Evolutionary conservation across 2,797 vertebrate genomes (phyloP).

Genomic region (Galagoides demidoff): DNA sequence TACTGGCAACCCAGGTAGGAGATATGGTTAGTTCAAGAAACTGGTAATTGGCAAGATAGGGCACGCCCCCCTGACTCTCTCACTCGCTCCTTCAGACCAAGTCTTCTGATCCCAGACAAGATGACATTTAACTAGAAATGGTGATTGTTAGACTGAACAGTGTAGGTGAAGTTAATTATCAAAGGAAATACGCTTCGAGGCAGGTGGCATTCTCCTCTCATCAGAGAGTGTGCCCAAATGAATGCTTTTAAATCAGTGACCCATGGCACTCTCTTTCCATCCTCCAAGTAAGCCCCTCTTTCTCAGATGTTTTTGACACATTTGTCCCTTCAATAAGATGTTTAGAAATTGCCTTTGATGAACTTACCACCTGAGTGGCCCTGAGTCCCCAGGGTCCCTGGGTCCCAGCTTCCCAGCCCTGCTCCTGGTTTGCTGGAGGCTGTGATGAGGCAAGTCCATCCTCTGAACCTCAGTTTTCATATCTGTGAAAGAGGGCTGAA

Average conservation of each 20-base stretch:
- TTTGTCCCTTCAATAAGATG: not conserved
- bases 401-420: not conserved
- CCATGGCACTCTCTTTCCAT: not conserved
- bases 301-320: not conserved
- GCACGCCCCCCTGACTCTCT: no score
- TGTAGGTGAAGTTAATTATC: not conserved
- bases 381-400: accelerated
- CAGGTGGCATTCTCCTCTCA: not conserved
- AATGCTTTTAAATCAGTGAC: not conserved
- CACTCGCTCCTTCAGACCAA: not conserved
- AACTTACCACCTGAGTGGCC: not conserved
- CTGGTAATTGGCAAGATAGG: not conserved
- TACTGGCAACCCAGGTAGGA: not conserved
- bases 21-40: not conserved
- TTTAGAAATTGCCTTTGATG: not conserved
- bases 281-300: not conserved
- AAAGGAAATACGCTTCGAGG: not conserved
- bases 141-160: not conserved
- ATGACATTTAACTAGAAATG: not conserved
- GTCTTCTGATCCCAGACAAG: not conserved
- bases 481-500: not conserved
- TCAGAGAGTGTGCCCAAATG: not conserved
- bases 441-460: not conserved
- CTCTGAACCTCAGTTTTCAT: slow-evolving; percentile 4
- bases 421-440: not conserved